Percentiles rank a stretch among this genome's conserved stretches.
phyloP scores from a whole-genome alignment of 2,113 vertebrate genomes.

The Athene noctua region DNA sequence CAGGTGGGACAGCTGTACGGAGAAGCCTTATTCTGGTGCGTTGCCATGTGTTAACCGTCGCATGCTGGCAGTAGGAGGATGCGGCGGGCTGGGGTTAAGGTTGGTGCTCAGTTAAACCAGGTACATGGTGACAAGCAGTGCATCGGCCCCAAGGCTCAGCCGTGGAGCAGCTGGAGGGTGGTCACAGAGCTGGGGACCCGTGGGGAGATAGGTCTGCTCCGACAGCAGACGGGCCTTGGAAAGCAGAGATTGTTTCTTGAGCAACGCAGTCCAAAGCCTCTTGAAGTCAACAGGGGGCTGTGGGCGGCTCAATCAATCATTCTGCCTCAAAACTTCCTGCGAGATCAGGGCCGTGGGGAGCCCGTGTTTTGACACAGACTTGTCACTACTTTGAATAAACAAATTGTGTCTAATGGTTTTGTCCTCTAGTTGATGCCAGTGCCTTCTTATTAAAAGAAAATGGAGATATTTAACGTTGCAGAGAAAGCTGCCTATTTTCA shows the following conservation, averaged over 20 bases:
- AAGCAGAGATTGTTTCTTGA: not conserved
- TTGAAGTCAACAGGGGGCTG: not conserved
- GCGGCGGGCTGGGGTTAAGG: not conserved
- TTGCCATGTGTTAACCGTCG: rapidly evolving
- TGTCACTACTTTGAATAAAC: slow-evolving; percentile 23
- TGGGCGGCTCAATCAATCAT: not conserved
- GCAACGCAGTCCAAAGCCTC: not conserved
- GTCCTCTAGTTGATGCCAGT: not conserved
- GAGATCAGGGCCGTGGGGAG: not conserved
- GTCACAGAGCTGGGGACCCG: not conserved
- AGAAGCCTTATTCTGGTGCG: not conserved
- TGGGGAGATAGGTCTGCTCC: not conserved
- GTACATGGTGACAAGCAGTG: no score
- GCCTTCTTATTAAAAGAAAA: not conserved
- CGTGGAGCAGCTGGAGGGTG: not conserved
- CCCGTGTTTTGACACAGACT: not conserved
- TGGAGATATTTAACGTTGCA: not conserved
- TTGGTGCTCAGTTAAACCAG: rapidly evolving
- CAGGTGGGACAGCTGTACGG: rapidly evolving
- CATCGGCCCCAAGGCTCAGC: not conserved
- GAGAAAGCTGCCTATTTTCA: not conserved
- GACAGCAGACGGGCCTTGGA: not conserved
- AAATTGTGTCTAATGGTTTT: not conserved
- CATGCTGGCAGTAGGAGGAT: not conserved
- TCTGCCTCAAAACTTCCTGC: not conserved